Conservation (phyloP, 2,888 invertebrate species). For the Agriotes lineatus region DNA sequence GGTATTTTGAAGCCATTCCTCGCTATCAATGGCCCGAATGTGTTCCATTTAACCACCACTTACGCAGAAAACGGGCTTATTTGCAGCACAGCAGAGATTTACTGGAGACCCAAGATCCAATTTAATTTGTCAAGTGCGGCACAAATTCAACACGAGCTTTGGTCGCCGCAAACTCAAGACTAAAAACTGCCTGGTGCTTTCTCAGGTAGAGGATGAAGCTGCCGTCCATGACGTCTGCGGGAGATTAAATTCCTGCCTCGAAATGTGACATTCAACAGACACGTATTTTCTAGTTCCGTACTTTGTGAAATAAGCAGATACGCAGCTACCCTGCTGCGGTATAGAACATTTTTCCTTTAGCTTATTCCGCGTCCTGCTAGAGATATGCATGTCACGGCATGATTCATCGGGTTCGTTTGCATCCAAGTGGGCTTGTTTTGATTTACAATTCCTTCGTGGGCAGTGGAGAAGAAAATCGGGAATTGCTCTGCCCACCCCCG, state of each 20-base stretch:
- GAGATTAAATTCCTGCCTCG: conserved; percentile 3
- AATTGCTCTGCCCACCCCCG: no score
- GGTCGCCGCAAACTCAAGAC: neutral
- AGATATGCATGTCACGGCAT: no score
- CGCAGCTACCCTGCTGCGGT: neutral
- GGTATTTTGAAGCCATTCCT: neutral
- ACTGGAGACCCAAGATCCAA: no score
- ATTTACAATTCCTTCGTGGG: neutral
- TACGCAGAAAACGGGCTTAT: no score
- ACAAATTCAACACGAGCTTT: no score
- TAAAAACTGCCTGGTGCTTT: neutral
- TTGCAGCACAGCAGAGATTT: no score
- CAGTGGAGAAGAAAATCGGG: no score
- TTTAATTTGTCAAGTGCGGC: no score
- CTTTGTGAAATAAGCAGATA: neutral
- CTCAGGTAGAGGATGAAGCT: neutral
- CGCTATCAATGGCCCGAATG: no score
- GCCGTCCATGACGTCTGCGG: conserved; percentile 2
- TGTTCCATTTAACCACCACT: no score
- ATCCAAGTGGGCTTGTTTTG: neutral
- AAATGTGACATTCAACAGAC: conserved; percentile 15
- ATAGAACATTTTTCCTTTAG: neutral
- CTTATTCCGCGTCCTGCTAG: neutral
- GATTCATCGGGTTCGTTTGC: neutral
- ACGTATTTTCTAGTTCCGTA: conserved; percentile 8